These are phyloP conservation scores for Lordiphosa fenestrarum DNA, from an alignment of 2,888 invertebrate genomes.

Conservation along the genomic window DNA sequence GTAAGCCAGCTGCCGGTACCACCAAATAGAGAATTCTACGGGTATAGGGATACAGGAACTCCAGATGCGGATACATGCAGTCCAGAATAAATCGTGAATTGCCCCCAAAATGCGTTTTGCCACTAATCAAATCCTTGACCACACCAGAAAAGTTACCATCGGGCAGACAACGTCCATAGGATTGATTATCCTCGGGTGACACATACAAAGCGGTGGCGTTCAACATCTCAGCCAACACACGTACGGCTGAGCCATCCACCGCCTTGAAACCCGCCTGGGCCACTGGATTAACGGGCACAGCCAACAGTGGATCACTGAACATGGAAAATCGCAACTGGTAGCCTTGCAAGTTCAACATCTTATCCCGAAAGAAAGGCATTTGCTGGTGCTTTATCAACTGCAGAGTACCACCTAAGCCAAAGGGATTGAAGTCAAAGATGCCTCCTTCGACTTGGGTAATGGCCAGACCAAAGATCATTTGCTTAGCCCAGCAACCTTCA, in stretches of 20 bases:
- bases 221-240: constrained; percentile 28
- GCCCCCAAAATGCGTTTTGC: constrained; percentile 62
- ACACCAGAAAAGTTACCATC: constrained; percentile 68
- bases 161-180: constrained; percentile 59
- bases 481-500: constrained; percentile 58
- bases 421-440: constrained; percentile 71
- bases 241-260: constrained; percentile 26
- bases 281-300: constrained; percentile 45
- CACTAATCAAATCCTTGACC: constrained; percentile 54
- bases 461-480: constrained; percentile 62
- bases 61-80: constrained; percentile 46
- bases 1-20: constrained; percentile 68
- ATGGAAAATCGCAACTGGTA: constrained; percentile 65
- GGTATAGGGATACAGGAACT: constrained; percentile 67
- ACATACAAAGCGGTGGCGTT: constrained; percentile 72
- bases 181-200: constrained; percentile 58
- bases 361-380: constrained; percentile 41
- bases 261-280: constrained; percentile 20
- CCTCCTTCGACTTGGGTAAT: constrained; percentile 29
- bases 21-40: constrained; percentile 62
- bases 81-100: constrained; percentile 70
- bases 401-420: constrained; percentile 48
- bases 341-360: constrained; percentile 62
- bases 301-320: constrained; percentile 66
- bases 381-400: constrained; percentile 19